These are phyloP conservation scores for Pterocles burchelli DNA, from an alignment of 2,113 vertebrate genomes.

Conservation along the genomic window DNA sequence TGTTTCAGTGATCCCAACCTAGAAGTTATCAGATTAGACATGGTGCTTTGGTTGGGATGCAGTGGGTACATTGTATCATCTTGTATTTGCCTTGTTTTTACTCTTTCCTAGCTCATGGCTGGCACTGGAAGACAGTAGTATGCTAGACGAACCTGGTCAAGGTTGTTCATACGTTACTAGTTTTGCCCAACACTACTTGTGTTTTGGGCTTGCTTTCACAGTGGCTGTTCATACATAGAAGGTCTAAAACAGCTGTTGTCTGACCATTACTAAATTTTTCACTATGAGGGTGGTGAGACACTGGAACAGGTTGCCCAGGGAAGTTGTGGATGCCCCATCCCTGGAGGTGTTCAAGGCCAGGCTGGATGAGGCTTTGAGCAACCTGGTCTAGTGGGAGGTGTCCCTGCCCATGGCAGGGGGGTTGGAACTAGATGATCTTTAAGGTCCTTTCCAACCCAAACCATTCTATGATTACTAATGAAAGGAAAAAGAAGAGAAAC, in stretches of 20 bases:
- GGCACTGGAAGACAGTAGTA: neutral
- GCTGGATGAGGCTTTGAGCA: too few relatives aligned
- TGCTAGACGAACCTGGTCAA: neutral
- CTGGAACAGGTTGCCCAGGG: too few relatives aligned
- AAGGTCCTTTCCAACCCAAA: too few relatives aligned
- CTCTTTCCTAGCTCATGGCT: neutral
- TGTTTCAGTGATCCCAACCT: neutral
- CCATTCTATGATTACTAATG: too few relatives aligned
- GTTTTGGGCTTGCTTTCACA: neutral
- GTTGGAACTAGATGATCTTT: too few relatives aligned
- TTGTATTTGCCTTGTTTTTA: neutral
- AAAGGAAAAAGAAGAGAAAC: neutral
- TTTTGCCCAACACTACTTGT: neutral
- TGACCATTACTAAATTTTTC: neutral
- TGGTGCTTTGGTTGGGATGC: too few relatives aligned
- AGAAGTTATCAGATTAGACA: neutral
- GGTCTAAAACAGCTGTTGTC: neutral
- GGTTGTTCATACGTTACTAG: too few relatives aligned
- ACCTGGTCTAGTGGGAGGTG: too few relatives aligned
- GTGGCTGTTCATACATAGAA: neutral
- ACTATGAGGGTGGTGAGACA: too few relatives aligned
- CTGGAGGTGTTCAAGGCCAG: too few relatives aligned
- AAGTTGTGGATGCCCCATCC: too few relatives aligned
- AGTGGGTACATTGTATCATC: neutral
- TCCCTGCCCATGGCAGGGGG: too few relatives aligned